Evolutionary conservation across 2,797 vertebrate genomes (phyloP), one percentile per base, ranked within the genome.

Genomic region (Chelon auratus): DNA sequence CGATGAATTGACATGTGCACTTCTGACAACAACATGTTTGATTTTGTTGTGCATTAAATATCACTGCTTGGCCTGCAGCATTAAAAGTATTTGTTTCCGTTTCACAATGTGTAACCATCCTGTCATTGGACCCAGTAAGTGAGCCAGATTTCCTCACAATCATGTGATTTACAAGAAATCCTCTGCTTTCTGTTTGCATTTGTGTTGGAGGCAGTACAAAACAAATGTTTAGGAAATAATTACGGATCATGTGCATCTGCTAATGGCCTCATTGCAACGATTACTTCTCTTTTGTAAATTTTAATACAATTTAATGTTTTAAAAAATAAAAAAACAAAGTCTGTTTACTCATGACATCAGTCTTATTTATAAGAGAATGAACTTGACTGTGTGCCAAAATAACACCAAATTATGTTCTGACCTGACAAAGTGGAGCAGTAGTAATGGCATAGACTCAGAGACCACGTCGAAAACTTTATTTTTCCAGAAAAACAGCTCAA

Each of bases 121-220:
- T 56, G 82, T 78, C 45, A 87, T 85, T 90, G 89, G 89, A 67
- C 53, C 12, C 1, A 75, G 47, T 24, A 39, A 33, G 17, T 61
- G 51, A 30, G 69, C 20, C 69, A 62, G 14, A 48, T 83, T 93
- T 93, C 78, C 80, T 45, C 20, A 0, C 91, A 88, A 68, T 87
- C 93, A 94, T 81, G 91, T 94, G 93, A 93, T 87, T 93, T 93
- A 68, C 80, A 74, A 88, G 92, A 94, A 93, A 68, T 83, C 58
- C 12, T 10, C 45, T 56, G 50, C 58, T 60, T 26, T 30, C 43
- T 51, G 0, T 57, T 53, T 8, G 9, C 9, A 8, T 33, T 17
- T 20, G 36, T 72, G 18, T 50, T 71, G 45, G 59, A 39, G 48
- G 4, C 45, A 8, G 45, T 8, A 9, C 17, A 47, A 47, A 47